These are phyloP conservation scores for Beaufortia kweichowensis DNA, from an alignment of 2,113 vertebrate species.

Conservation along the genomic window DNA sequence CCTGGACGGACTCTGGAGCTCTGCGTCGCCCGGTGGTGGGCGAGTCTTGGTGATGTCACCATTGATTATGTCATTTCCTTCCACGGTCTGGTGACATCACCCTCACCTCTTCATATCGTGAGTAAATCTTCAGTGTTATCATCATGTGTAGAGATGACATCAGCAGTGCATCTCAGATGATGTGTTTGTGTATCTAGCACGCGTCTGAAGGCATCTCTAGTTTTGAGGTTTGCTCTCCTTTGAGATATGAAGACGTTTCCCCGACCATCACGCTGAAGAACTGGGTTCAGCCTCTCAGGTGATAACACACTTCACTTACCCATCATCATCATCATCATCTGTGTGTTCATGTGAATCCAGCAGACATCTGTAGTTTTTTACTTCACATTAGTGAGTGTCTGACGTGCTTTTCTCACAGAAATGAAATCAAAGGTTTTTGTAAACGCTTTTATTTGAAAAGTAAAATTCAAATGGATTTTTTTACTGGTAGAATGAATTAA, in stretches of 20 bases:
- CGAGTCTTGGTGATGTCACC: constrained; percentile 91
- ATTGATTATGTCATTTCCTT: constrained; percentile 93
- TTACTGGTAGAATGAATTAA: too few species aligned
- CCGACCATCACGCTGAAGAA: constrained; percentile 93
- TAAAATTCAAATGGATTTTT: too few species aligned
- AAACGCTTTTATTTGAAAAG: too few species aligned
- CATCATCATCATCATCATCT: too few species aligned
- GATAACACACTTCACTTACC: constrained; percentile 22
- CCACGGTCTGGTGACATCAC: constrained; percentile 84
- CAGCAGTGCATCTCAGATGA: background rate
- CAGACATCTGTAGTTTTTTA: background rate
- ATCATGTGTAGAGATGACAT: too few species aligned
- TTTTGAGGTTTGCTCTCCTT: constrained; percentile 88
- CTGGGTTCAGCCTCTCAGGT: constrained; percentile 97
- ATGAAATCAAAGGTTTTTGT: too few species aligned
- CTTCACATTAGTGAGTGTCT: too few species aligned
- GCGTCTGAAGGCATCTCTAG: constrained; percentile 92
- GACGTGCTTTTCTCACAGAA: too few species aligned
- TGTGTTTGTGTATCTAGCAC: constrained; percentile 71
- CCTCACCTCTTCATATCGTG: constrained; percentile 92
- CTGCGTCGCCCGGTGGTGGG: constrained; percentile 98
- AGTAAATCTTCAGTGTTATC: constrained; percentile 44
- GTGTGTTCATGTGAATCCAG: background rate
- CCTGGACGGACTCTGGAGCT: constrained; percentile 89
- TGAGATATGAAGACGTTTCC: constrained; percentile 93